Base-by-base conservation (phyloP, 1,140 invertebrate species). In the Brachystomella parvula region DNA sequence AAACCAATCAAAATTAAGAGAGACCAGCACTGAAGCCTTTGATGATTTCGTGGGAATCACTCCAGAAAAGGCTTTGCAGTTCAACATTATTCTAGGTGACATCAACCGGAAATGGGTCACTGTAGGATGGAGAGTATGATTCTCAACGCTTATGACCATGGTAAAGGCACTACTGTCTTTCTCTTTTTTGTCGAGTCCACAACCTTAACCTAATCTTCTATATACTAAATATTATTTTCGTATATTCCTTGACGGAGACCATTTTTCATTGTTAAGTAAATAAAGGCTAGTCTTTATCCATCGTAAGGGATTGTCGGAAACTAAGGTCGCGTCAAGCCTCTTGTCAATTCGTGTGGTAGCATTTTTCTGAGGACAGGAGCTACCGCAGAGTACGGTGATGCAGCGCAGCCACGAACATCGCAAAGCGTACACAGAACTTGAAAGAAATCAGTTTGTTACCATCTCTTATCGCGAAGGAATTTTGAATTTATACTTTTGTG, bases 51-150 rank as follows among this genome's bases (percentile, higher is more conserved):
- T 76, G 72, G 75, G 75, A 58, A 60, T 79, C n/a, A 73, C 76
- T 6, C 66, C 74, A 12, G 77, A 77, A 65, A 79, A 76, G 67
- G 74, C 73, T 24, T 60, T 74, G 12, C 77, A 78, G 65, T 78
- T 75, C 65, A 71, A 75, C n/a, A 73, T 78, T 26, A 75, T 79
- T 47, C 67, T 79, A 47, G 71, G 75, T 24, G 78, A 79, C 67
- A 76, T 79, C 30, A 79, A 79, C 68, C 66, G 75, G 28, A 79
- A 79, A 69, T 72, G 76, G 56, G 59, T 39, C 19, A 59, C 47
- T 3, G 59, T 63, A 21, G 66, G 29, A 44, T 68, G 66, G 66
- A 35, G 33, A 31, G 6, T 6, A 28, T 29, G 57, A 60, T 6
- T 24, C 35, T n/a, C n/a, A n/a, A 39, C 35, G 35, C 35, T 9